Evolutionary conservation across 2,113 vertebrate species (phyloP).

Genomic region (Poeciliopsis occidentalis): DNA sequence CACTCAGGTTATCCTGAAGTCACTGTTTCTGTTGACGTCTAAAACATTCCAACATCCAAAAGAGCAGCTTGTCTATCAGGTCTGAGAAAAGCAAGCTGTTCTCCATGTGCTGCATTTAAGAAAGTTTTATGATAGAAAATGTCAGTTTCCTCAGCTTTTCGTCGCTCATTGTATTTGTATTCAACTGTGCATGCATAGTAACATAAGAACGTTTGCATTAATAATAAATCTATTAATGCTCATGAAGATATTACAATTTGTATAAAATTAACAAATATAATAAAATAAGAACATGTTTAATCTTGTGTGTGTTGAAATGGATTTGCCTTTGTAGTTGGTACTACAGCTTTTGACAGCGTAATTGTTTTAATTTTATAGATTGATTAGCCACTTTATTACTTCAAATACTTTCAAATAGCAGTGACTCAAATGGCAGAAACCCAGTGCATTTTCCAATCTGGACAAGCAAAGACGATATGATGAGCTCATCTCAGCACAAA

Average conservation of each 20-base stretch:
- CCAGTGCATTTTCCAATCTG: too few species aligned
- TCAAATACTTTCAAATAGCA: too few species aligned
- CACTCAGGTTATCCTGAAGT: conserved; percentile 15
- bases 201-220: background rate
- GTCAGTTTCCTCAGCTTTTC: background rate
- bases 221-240: background rate
- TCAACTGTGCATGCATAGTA: conserved; percentile 2
- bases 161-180: background rate
- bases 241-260: background rate
- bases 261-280: background rate
- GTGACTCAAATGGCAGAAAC: too few species aligned
- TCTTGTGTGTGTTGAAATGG: background rate
- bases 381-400: too few species aligned
- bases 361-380: too few species aligned
- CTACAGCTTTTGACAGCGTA: too few species aligned
- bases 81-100: conserved; percentile 1
- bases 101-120: conserved; percentile 8
- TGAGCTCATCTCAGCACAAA: too few species aligned
- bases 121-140: background rate
- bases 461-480: too few species aligned
- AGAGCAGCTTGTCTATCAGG: conserved; percentile 22
- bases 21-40: conserved; percentile 45
- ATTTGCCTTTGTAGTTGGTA: background rate
- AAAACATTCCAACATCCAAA: conserved; percentile 82
- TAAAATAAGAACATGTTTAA: background rate